Conservation (phyloP, 92 coral and sea anemone species). For the Bergia puertoricense region DNA sequence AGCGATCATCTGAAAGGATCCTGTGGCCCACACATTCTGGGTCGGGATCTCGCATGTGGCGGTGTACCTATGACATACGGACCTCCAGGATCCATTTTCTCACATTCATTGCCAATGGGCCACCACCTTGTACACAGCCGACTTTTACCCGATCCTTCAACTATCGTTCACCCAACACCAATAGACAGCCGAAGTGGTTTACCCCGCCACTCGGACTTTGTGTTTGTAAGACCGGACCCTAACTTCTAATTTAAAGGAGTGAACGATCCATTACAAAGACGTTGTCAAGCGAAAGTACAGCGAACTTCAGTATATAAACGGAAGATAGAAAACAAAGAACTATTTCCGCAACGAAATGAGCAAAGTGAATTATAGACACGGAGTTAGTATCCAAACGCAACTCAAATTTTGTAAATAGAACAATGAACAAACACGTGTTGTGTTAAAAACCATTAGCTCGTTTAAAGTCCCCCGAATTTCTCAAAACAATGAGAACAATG, state of each 20-base stretch:
- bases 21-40: slow-evolving; percentile 69
- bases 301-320: slow-evolving; percentile 1
- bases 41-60: slow-evolving; percentile 71
- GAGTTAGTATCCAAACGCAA: background rate
- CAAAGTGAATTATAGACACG: background rate
- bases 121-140: slow-evolving; percentile 85
- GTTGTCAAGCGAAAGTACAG: background rate
- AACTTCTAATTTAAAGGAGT: slow-evolving; percentile 48
- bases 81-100: slow-evolving; percentile 68
- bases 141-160: slow-evolving; percentile 66
- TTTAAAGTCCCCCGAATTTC: slow-evolving; percentile 31
- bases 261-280: background rate
- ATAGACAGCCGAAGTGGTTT: slow-evolving; percentile 83
- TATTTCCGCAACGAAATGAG: slow-evolving; percentile 31
- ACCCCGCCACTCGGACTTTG: slow-evolving; percentile 78
- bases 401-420: slow-evolving; percentile 29
- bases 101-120: slow-evolving; percentile 69
- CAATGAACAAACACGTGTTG: slow-evolving; percentile 41
- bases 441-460: slow-evolving; percentile 33
- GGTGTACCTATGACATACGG: slow-evolving; percentile 72
- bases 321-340: background rate
- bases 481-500: slow-evolving; percentile 8
- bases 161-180: slow-evolving; percentile 74
- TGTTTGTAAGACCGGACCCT: slow-evolving; percentile 74
- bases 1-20: slow-evolving; percentile 72